Conservation (phyloP, 2,888 invertebrate species). For the Protula sp. region DNA sequence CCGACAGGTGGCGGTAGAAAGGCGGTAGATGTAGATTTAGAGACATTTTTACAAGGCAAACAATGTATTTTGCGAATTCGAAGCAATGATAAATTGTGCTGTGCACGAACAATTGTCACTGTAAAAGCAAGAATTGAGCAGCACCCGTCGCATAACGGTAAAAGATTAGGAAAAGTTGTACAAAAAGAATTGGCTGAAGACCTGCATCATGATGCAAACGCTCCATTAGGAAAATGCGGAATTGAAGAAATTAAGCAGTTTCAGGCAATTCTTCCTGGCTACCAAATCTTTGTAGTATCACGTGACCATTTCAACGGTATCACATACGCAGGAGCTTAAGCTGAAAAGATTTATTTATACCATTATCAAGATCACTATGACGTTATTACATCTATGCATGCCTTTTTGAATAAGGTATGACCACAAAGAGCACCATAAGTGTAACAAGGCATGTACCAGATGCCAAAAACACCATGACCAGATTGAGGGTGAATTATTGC, state of each 20-base stretch:
- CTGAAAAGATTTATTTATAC: not conserved
- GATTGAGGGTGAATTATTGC: too few species aligned
- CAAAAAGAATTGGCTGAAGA: not conserved
- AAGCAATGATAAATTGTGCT: not conserved
- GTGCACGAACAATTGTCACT: not conserved
- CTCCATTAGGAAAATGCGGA: not conserved
- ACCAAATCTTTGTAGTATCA: not conserved
- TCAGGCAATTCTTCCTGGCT: not conserved
- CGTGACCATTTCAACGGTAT: not conserved
- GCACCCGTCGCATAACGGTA: not conserved
- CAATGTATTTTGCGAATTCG: not conserved
- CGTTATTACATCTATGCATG: not conserved
- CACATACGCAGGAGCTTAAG: not conserved
- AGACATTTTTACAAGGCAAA: too few species aligned
- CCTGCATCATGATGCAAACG: not conserved
- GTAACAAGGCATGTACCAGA: too few species aligned
- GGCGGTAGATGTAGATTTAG: too few species aligned
- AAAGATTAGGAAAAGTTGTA: not conserved
- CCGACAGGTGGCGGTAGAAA: too few species aligned
- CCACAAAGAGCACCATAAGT: not conserved
- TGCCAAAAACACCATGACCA: too few species aligned
- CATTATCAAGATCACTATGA: not conserved
- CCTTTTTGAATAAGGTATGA: not conserved
- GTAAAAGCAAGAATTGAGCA: not conserved
- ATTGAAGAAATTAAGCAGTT: not conserved